Conservation (phyloP, 2,797 vertebrate species). For the Propithecus perrieri region DNA sequence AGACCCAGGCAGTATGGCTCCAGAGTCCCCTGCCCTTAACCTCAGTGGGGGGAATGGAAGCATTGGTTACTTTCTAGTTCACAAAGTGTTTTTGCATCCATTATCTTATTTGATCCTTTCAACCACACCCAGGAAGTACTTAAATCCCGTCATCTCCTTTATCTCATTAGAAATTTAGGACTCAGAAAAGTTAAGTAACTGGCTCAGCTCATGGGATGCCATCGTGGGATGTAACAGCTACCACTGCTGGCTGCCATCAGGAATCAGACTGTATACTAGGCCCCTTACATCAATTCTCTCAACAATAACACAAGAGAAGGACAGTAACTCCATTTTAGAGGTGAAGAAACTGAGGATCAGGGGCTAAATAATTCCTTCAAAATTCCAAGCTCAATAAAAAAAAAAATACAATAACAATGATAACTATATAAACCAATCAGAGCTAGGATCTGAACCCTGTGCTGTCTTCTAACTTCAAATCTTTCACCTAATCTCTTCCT, state of each 20-base stretch:
- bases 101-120: background rate
- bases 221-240: background rate
- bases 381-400: background rate
- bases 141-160: background rate
- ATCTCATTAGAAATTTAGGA: background rate
- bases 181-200: background rate
- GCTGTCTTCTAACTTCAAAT: background rate
- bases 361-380: conserved; percentile 1
- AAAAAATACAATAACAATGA: background rate
- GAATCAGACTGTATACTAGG: background rate
- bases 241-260: background rate
- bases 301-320: background rate
- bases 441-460: background rate
- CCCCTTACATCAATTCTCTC: background rate
- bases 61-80: background rate
- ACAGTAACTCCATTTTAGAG: background rate
- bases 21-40: background rate
- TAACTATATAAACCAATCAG: background rate
- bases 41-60: background rate
- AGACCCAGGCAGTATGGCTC: background rate
- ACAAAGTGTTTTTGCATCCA: background rate
- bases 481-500: background rate
- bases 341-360: background rate
- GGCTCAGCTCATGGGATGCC: background rate
- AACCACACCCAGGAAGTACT: background rate